Base-by-base conservation (phyloP, 2,888 invertebrate genomes). In the Sussaba pulchella region DNA sequence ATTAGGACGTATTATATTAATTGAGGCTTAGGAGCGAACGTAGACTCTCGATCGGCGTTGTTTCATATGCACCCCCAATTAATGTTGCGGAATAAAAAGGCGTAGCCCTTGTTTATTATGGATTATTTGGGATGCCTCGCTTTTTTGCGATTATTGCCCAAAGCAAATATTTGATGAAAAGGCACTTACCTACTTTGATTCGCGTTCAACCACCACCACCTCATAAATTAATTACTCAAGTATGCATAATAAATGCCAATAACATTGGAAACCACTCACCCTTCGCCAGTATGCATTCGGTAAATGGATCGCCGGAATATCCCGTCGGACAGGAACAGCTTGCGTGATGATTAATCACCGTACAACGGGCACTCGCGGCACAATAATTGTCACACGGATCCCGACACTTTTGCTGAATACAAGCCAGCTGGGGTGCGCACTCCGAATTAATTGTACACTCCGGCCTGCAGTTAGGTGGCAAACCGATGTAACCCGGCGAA, bases 351-450 rank as follows among this genome's bases (percentile, higher is more conserved):
- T 94, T 94, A 39, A 94, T 93, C 5, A 94, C 94, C 83, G 93
- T 92, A 81, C 95, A 95, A 59, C 92, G 89, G 3, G 95, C 94
- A 82, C 93, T 92, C 39, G 92, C 85, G 43, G 94, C 94, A 86
- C 95, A 95, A 59, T 93, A 92, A 82, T 94, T 94, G 39, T 92
- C 93, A 85, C 94, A 94, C 43, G 95, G 95, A 89, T 95, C 94
- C 21, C 93, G 92, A 88, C 95, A 95, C 89, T 94, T 94, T 85
- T 94, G 94, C 86, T 94, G 94, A 70, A 94, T 92, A 84, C 94
- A 95, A 36, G 95, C 94, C 83, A 93, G 91, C 83, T 93, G 93
- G 80, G 92, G 89, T 39, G 93, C 87, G 88, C 94, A 94, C 88
- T 94, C 94, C 0, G 93, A 92, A 89, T 93, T 94, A n/a, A 93